Conservation (phyloP, 2,888 invertebrate species). For the Meliscaeva auricollis region DNA sequence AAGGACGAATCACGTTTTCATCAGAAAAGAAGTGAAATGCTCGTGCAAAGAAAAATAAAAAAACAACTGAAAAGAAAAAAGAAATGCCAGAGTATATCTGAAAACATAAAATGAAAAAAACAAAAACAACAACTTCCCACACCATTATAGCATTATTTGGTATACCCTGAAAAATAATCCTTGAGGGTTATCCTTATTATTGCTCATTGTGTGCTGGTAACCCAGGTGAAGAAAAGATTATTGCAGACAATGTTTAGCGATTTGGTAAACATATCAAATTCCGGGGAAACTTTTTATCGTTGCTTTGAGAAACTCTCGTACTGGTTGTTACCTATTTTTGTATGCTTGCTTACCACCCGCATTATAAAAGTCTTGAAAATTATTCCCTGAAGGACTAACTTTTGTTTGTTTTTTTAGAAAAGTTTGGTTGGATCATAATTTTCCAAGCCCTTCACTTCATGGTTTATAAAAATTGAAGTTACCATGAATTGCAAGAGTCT, state of each 20-base stretch:
- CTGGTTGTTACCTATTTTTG: neutral
- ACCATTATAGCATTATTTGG: conserved; percentile 17
- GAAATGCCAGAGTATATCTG: conserved; percentile 32
- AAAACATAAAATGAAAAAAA: neutral
- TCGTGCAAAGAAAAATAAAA: conserved; percentile 2
- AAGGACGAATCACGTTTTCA: conserved; percentile 68
- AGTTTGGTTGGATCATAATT: neutral
- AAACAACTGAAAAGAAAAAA: neutral
- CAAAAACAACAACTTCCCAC: neutral
- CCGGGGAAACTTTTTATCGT: conserved; percentile 34
- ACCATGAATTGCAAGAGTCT: neutral
- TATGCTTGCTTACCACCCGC: neutral
- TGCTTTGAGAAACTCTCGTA: neutral
- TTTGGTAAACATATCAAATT: conserved; percentile 43
- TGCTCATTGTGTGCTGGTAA: neutral
- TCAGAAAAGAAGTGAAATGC: conserved; percentile 43
- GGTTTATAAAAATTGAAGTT: neutral
- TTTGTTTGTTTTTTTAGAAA: conserved; percentile 13
- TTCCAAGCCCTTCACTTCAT: neutral
- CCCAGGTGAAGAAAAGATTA: conserved; percentile 27
- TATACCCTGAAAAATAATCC: conserved; percentile 31
- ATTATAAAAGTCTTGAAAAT: neutral
- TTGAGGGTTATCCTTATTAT: conserved; percentile 11
- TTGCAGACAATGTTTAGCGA: conserved; percentile 29
- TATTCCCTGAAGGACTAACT: conserved; percentile 4